Evolutionary conservation across 2,797 vertebrate species (phyloP), one percentile per base, ranked within the genome.

Genomic region (Anguilla anguilla): DNA sequence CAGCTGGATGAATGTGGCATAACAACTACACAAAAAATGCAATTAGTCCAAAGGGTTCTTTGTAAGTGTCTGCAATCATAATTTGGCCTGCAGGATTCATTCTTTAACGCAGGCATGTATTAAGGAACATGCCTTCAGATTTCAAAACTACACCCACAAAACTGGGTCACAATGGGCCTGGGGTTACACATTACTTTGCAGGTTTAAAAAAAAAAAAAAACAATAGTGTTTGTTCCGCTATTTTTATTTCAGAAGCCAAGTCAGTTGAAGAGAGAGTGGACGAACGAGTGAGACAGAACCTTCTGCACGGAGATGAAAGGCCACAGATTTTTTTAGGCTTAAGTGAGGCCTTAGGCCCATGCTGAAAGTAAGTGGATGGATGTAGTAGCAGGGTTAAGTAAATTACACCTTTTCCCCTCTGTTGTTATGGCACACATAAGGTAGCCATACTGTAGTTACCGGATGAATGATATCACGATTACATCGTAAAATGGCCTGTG

Each of bases 141-240:
- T 49, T 72, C 81, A 86, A 57, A 46, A 84, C 55, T 82, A 85
- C 81, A 86, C 88, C 74, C 74, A 83, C 64, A 86, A 91, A 93
- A 91, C 72, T 92, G 88, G 92, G 92, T 91, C 92, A 90, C 84
- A 85, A 79, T 72, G 85, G 64, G 89, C 91, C 74, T 91, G 85
- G 85, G 39, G 92, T 91, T 83, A 90, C 77, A 84, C 85, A 88
- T 89, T 90, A 86, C 89, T 91, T 88, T 90, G 84, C 77, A 88
- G 57, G 69, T 85, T 88, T 86, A 82, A 84, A 67, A 43, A 85
- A n/a, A 2, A 43, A 72, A 64, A 22, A 82, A 88, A 5, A 46
- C 43, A 46, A 43, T 59, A 74, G 55, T 2, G 28, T 49, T 51
- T 51, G 46, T 51, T 82, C 25, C 19, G 51, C 13, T 84, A 83